Base-by-base conservation (phyloP, 2,888 invertebrate species). In the Calameuta filiformis region DNA sequence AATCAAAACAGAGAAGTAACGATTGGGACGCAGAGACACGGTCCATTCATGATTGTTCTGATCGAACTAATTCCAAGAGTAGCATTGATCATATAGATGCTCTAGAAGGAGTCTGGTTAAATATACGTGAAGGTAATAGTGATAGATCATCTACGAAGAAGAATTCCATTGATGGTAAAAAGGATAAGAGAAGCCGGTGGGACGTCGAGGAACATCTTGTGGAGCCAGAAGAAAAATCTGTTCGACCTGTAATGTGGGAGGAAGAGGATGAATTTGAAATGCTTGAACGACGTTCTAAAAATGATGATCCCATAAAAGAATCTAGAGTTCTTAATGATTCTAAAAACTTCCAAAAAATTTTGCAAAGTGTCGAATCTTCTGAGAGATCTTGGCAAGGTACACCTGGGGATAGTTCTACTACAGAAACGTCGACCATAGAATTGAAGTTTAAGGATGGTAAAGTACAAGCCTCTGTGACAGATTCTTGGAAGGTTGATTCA, bases 1-100 rank as follows among this genome's bases (percentile, higher is more conserved):
- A 85, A 12, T 80, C 73, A 2, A 76, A 76, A 35, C 78, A 23
- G 30, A 35, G 37, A 31, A 73, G 73, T n/a, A 68, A 84, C 69
- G 84, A 82, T 40, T 87, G 88, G 89, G 85, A 88, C 11, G 82
- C 85, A 11, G 85, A 85, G 31, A 84, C 84, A 3, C 56, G 9
- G 23, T 56, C 56, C 23, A 56, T 23, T 56, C 56, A 23, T 23
- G 86, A 87, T 23, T 77, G 81, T 33, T 82, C 75, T 12, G 69
- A 71, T 34, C 33, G 34, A 31, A 34, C 31, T 9, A 34, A 33
- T 12, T 31, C 71, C 23, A 33, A 33, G 33, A 23, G 71, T 12
- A 31, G 71, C 12, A 71, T 6, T 3, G 71, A 33, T 23, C 33
- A 71, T 6, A 34, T 12, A 12, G 71, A 71, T 33, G 33, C 71